Conservation (phyloP, 2,888 invertebrate species). For the Diplolepis rosae region DNA sequence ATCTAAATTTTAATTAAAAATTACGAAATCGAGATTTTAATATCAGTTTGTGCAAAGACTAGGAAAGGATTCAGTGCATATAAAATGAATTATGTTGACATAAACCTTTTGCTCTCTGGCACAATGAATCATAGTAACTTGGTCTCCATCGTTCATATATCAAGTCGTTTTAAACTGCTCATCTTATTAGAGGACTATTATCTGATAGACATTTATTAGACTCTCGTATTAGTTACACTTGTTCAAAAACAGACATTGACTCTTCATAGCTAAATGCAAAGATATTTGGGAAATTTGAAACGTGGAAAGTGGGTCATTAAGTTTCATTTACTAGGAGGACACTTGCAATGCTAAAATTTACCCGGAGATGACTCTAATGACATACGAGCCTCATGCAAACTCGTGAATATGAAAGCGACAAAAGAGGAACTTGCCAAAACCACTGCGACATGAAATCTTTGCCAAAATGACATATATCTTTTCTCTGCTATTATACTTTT, state of each 20-base stretch:
- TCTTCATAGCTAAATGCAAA: background rate
- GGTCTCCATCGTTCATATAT: background rate
- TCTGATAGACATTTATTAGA: background rate
- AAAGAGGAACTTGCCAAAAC: conserved; percentile 46
- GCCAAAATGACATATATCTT: conserved; percentile 52
- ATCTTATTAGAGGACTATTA: conserved; percentile 2
- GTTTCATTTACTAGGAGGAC: conserved; percentile 26
- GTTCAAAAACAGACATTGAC: background rate
- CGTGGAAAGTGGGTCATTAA: conserved; percentile 23
- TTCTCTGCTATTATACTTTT: conserved; percentile 33
- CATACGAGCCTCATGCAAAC: conserved; percentile 32
- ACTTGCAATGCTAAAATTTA: conserved; percentile 46
- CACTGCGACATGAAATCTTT: conserved; percentile 33
- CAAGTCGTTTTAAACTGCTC: conserved; percentile 1
- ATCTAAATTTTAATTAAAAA: background rate
- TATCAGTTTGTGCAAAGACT: background rate
- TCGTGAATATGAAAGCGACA: conserved; percentile 36
- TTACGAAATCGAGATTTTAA: background rate
- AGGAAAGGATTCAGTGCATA: background rate
- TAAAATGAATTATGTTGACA: background rate
- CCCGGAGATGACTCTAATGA: conserved; percentile 50
- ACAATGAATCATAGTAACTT: background rate
- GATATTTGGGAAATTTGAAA: conserved; percentile 11
- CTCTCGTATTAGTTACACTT: background rate
- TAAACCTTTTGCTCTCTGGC: background rate